A percentile compares a stretch with the other conserved stretches of the same genome.
Conservation (phyloP, 2,888 invertebrate genomes). For the Leucozona laternaria region DNA sequence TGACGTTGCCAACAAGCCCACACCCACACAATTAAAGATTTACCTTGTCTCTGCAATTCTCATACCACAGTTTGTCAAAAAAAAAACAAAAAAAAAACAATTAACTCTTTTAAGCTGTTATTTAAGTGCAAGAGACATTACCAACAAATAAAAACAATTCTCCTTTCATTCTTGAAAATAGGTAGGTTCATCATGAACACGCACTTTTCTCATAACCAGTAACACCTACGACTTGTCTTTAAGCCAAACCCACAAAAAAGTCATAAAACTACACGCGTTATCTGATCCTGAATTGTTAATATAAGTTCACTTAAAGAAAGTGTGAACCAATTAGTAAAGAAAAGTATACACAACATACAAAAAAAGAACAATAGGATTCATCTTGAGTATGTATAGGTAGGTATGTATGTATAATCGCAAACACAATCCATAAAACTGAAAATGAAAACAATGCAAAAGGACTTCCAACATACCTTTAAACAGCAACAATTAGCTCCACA, state of each 20-base stretch:
- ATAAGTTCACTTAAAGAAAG: constrained; percentile 39
- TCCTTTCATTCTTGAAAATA: neutral
- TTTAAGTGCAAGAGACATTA: neutral
- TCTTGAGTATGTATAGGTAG: neutral
- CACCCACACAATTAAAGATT: too few relatives aligned
- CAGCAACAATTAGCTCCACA: constrained; percentile 6
- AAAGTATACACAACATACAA: constrained; percentile 3
- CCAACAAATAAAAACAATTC: neutral
- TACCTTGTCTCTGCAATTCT: neutral
- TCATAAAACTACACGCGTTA: constrained; percentile 54
- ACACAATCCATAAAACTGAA: constrained; percentile 58
- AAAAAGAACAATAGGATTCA: constrained; percentile 2
- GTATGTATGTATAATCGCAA: too few relatives aligned
- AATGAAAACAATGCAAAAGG: constrained; percentile 54
- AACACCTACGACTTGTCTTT: constrained; percentile 4
- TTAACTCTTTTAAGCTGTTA: neutral
- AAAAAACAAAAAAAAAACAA: neutral
- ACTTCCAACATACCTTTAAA: constrained; percentile 10
- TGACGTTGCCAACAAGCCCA: too few relatives aligned
- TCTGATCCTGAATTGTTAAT: constrained; percentile 35
- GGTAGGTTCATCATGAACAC: neutral
- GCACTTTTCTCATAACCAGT: neutral
- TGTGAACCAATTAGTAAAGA: constrained; percentile 64
- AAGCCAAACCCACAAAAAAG: constrained; percentile 4
- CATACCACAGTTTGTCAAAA: neutral